Evolutionary conservation across 2,888 invertebrate genomes (phyloP).

Genomic region (Trachelus troglodyta): DNA sequence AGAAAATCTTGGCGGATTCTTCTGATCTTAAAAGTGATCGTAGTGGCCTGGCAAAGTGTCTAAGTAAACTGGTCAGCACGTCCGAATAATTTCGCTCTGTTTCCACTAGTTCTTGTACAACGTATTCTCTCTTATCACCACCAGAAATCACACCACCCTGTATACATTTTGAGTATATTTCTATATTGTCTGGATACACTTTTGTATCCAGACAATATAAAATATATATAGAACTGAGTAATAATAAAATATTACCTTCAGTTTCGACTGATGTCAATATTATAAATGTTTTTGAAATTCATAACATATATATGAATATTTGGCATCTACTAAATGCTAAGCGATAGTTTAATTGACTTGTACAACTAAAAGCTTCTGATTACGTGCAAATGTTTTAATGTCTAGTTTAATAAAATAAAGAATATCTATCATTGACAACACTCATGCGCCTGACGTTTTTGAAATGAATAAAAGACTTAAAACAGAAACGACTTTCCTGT

Average conservation of each 20-base stretch:
- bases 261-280: no score
- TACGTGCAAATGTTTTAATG: neutral
- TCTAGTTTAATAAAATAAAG: neutral
- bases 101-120: slow-evolving; percentile 92
- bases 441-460: neutral
- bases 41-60: slow-evolving; percentile 84
- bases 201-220: no score
- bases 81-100: slow-evolving; percentile 98
- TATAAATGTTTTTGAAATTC: no score
- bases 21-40: slow-evolving; percentile 77
- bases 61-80: slow-evolving; percentile 86
- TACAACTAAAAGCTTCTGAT: neutral
- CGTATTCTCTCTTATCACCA: slow-evolving; percentile 90
- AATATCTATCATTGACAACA: neutral
- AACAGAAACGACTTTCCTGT: neutral
- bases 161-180: neutral
- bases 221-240: neutral
- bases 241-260: neutral
- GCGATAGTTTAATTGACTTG: neutral
- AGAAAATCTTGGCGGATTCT: slow-evolving; percentile 86
- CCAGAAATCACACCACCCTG: slow-evolving; percentile 55
- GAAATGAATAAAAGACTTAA: neutral
- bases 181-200: no score
- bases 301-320: neutral
- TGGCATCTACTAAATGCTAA: neutral